These are phyloP conservation scores for Cheilosia variabilis DNA, from an alignment of 2,888 invertebrate genomes.

Conservation along the genomic window DNA sequence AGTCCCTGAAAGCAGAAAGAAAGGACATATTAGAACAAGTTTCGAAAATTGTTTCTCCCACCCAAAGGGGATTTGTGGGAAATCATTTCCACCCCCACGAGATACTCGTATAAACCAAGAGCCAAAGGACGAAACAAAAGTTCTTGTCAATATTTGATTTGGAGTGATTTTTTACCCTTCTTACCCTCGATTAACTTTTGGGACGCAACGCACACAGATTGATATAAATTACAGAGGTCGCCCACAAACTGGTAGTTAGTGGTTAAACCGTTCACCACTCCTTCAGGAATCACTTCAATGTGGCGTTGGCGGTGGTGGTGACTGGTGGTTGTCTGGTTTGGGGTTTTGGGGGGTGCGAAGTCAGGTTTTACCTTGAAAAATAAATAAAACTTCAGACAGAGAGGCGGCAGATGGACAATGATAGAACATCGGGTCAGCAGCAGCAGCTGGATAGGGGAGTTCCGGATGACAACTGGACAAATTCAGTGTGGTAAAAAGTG, in stretches of 20 bases:
- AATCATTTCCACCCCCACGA: constrained; percentile 13
- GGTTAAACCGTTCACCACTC: constrained; percentile 65
- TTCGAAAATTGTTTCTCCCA: constrained; percentile 7
- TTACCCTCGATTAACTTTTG: constrained; percentile 61
- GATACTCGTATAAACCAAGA: constrained; percentile 9
- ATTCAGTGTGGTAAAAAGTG: constrained; percentile 70
- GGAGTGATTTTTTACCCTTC: constrained; percentile 53
- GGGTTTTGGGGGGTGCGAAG: constrained; percentile 40
- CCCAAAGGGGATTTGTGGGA: constrained; percentile 26
- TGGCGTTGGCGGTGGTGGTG: background rate
- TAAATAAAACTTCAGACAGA: constrained; percentile 65
- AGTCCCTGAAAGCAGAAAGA: constrained; percentile 84
- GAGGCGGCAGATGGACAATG: constrained; percentile 31
- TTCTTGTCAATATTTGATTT: constrained; percentile 75
- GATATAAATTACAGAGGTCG: constrained; percentile 73
- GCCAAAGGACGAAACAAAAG: constrained; percentile 53
- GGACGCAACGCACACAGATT: constrained; percentile 57
- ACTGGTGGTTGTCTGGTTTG: constrained; percentile 30
- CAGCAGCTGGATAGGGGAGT: constrained; percentile 38
- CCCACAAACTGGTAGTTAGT: constrained; percentile 74
- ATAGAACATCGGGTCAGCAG: background rate
- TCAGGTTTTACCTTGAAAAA: constrained; percentile 63
- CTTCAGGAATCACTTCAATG: constrained; percentile 53
- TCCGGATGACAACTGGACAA: constrained; percentile 73
- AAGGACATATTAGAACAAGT: constrained; percentile 45